These are phyloP conservation scores for Margarornis squamiger DNA, from an alignment of 2,797 vertebrate species.

Conservation along the genomic window DNA sequence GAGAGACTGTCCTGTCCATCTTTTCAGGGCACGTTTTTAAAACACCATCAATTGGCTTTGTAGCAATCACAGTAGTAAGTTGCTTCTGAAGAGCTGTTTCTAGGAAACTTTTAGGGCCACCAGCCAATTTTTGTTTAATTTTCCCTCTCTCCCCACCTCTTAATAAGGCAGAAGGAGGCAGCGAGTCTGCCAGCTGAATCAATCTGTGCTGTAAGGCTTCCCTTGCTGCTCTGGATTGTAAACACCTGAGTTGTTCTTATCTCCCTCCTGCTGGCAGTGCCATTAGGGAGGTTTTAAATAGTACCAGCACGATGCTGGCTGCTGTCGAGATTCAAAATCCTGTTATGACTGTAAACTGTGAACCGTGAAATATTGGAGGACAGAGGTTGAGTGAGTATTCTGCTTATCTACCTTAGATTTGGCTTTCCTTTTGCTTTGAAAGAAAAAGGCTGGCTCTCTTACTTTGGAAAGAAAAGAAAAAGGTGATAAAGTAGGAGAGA, in stretches of 20 bases:
- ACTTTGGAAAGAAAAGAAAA: neutral
- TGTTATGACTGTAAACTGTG: conserved; percentile 27
- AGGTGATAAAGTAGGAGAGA: neutral
- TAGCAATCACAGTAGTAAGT: neutral
- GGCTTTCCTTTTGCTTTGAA: conserved; percentile 39
- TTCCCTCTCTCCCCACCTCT: neutral
- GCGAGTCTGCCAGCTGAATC: neutral
- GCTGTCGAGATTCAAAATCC: neutral
- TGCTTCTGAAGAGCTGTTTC: neutral
- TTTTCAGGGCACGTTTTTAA: neutral
- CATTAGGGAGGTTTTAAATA: conserved; percentile 24
- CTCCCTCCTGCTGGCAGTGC: conserved; percentile 1
- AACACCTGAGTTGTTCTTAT: neutral
- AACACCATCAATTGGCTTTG: neutral
- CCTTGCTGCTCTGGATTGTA: neutral
- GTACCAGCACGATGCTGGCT: neutral
- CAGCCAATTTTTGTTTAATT: neutral
- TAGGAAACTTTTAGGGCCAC: neutral
- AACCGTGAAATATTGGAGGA: conserved; percentile 32
- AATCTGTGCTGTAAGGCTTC: neutral
- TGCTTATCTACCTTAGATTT: neutral
- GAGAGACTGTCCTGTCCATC: neutral
- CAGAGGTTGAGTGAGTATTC: neutral
- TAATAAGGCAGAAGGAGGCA: neutral
- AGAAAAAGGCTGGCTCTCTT: conserved; percentile 26